A percentile compares a stretch with the other conserved stretches of the same genome.
Conservation (phyloP, 2,113 vertebrate genomes). For the Nestor notabilis region DNA sequence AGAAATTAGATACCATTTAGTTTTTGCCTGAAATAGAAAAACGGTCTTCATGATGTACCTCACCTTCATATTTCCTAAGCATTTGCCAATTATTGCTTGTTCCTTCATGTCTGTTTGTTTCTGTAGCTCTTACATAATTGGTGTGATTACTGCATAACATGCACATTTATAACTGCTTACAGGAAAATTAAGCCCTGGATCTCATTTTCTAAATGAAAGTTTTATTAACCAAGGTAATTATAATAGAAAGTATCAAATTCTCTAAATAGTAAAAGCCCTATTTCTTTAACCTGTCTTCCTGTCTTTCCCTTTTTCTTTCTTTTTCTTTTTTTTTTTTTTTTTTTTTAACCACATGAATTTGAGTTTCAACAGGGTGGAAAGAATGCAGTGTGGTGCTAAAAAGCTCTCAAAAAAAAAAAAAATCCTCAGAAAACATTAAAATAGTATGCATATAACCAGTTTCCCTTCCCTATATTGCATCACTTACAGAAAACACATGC, state of each 20-base stretch:
- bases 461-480: not conserved
- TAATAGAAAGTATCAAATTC: not conserved
- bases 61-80: not conserved
- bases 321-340: not conserved
- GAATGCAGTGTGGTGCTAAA: not conserved
- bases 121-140: not conserved
- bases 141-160: not conserved
- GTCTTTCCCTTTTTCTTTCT: fast-evolving
- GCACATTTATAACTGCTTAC: not conserved
- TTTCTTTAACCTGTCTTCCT: not conserved
- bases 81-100: not conserved
- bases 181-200: not conserved
- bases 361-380: not conserved
- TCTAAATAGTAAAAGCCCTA: not conserved
- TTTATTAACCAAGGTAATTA: not conserved
- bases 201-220: not conserved
- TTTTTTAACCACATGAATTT: not conserved
- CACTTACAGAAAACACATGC: not conserved
- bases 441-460: not conserved
- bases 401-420: not conserved
- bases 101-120: not conserved
- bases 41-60: not conserved
- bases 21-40: not conserved
- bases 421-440: not conserved
- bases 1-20: not conserved